Conservation (phyloP, 2,888 invertebrate species). For the Agriopis aurantiaria region DNA sequence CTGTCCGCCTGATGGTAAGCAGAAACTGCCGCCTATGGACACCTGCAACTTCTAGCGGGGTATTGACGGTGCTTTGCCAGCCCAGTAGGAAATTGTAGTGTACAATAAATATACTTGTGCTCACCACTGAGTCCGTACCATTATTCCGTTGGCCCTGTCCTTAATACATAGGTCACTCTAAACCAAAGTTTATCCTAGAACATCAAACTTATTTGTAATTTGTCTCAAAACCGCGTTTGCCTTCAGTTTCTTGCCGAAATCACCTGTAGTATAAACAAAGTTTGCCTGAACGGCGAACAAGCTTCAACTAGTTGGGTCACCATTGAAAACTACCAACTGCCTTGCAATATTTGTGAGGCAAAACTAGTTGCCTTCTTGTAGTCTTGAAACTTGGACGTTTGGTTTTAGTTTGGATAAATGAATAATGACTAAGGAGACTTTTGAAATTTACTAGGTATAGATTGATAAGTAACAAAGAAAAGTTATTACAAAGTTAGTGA, state of each 20-base stretch:
- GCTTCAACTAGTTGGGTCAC: slow-evolving; percentile 19
- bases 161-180: too few relatives aligned
- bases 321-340: slow-evolving; percentile 23
- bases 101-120: too few relatives aligned
- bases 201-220: slow-evolving; percentile 8
- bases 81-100: too few relatives aligned
- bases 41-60: too few relatives aligned
- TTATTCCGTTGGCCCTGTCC: too few relatives aligned
- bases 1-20: too few relatives aligned
- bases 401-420: slow-evolving; percentile 10
- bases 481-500: too few relatives aligned
- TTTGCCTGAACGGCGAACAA: slow-evolving; percentile 11
- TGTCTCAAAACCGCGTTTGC: not conserved
- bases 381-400: slow-evolving; percentile 7
- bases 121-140: too few relatives aligned
- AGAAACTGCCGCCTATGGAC: too few relatives aligned
- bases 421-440: not conserved
- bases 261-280: slow-evolving; percentile 23
- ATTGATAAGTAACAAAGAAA: too few relatives aligned
- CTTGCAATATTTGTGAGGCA: slow-evolving; percentile 23
- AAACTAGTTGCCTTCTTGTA: slow-evolving; percentile 12
- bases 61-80: too few relatives aligned
- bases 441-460: too few relatives aligned
- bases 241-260: slow-evolving; percentile 19
- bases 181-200: slow-evolving; percentile 8